These are phyloP conservation scores for Drosophila falleni DNA, from an alignment of 2,888 invertebrate genomes.

Conservation along the genomic window DNA sequence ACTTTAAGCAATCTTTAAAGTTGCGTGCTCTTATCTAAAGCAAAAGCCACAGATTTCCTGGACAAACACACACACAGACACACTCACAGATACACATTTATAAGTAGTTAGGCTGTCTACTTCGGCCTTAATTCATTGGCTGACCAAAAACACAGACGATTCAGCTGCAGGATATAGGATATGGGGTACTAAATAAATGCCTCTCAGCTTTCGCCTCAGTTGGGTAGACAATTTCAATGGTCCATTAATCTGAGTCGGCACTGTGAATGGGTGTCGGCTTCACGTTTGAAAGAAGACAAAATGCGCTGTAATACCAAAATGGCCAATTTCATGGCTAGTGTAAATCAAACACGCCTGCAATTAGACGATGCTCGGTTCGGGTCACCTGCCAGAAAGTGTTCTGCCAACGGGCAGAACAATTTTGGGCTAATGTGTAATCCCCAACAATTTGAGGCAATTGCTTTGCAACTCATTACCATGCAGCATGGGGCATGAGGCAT, in stretches of 20 bases:
- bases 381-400: constrained; percentile 26
- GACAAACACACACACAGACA: background rate
- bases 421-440: constrained; percentile 45
- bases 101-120: constrained; percentile 16
- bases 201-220: constrained; percentile 35
- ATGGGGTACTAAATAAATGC: constrained; percentile 70
- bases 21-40: background rate
- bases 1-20: constrained; percentile 19
- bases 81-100: background rate
- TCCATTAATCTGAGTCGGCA: constrained; percentile 66
- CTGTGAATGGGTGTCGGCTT: constrained; percentile 66
- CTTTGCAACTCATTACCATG: constrained; percentile 76
- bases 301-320: constrained; percentile 68
- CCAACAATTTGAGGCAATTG: constrained; percentile 72
- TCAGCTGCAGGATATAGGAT: constrained; percentile 48
- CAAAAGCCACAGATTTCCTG: background rate
- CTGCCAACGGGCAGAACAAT: constrained; percentile 37
- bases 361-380: constrained; percentile 46
- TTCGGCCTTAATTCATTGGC: constrained; percentile 45
- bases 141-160: constrained; percentile 24
- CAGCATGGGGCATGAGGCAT: constrained; percentile 31
- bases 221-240: constrained; percentile 53
- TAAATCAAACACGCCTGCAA: constrained; percentile 79
- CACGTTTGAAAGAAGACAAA: constrained; percentile 59
- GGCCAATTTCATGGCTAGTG: constrained; percentile 78